Percentiles rank a stretch among this genome's conserved stretches.
Conservation (phyloP, 2,797 vertebrate species). For the Zenarchopterus dispar region DNA sequence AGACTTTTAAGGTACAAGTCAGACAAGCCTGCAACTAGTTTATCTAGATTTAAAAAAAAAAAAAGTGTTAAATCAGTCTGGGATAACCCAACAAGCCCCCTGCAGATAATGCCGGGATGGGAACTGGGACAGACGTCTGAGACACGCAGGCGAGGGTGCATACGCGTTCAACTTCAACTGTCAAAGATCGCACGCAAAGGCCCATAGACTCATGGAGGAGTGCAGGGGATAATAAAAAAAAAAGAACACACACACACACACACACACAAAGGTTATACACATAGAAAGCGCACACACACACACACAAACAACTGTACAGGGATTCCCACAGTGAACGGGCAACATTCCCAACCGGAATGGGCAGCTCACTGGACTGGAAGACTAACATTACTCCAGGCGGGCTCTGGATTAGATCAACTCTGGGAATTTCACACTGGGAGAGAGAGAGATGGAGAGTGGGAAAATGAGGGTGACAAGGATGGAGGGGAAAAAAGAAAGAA, state of each 20-base stretch:
- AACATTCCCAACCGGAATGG: slow-evolving; percentile 81
- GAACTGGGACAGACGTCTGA: slow-evolving; percentile 82
- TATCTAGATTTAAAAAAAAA: slow-evolving; percentile 6
- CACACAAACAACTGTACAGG: slow-evolving; percentile 62
- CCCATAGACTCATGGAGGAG: slow-evolving; percentile 29
- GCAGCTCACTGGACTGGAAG: slow-evolving; percentile 84
- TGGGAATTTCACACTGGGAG: slow-evolving; percentile 72
- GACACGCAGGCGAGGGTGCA: slow-evolving; percentile 46
- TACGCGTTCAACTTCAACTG: slow-evolving; percentile 31
- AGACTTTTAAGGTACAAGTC: slow-evolving; percentile 7
- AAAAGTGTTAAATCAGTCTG: slow-evolving; percentile 39
- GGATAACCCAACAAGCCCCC: slow-evolving; percentile 57
- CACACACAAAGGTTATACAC: slow-evolving; percentile 3
- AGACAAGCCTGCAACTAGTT: slow-evolving; percentile 10
- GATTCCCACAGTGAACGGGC: slow-evolving; percentile 81
- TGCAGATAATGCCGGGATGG: slow-evolving; percentile 68
- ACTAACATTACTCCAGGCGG: slow-evolving; percentile 85
- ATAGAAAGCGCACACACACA: slow-evolving; percentile 12
- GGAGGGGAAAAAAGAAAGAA: slow-evolving; percentile 28
- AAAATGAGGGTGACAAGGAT: slow-evolving; percentile 57
- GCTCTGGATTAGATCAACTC: slow-evolving; percentile 81
- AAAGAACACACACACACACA: background rate
- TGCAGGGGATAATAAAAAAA: slow-evolving; percentile 29
- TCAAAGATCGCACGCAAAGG: slow-evolving; percentile 45
- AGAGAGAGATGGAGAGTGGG: slow-evolving; percentile 59